Percentiles rank a stretch among this genome's conserved stretches.
phyloP scores from a whole-genome alignment of 2,113 vertebrate species.

The Podarcis muralis region DNA sequence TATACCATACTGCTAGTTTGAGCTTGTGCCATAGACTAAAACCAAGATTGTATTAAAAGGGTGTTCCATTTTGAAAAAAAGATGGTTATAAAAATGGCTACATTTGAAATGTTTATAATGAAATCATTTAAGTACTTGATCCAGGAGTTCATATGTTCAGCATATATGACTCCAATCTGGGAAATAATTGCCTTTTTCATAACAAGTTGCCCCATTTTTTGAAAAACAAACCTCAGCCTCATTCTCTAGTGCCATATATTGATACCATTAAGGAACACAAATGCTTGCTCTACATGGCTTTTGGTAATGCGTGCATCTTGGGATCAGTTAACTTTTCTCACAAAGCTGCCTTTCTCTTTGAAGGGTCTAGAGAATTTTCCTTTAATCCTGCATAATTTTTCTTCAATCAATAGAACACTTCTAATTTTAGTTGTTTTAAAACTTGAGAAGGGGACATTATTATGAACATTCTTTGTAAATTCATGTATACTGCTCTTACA shows the following conservation, averaged over 20 bases:
- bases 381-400: slow-evolving; percentile 14
- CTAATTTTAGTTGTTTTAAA: neutral
- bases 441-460: neutral
- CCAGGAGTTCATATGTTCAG: slow-evolving; percentile 43
- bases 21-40: slow-evolving; percentile 66
- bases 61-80: slow-evolving; percentile 62
- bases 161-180: slow-evolving; percentile 51
- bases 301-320: slow-evolving; percentile 37
- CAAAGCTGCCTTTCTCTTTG: slow-evolving; percentile 20
- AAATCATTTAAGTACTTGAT: slow-evolving; percentile 60
- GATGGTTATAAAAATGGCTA: slow-evolving; percentile 63
- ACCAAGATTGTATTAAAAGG: slow-evolving; percentile 59
- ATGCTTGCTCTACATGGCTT: slow-evolving; percentile 11
- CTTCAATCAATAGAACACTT: neutral
- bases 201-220: slow-evolving; percentile 45
- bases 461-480: neutral
- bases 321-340: slow-evolving; percentile 28
- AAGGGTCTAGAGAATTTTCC: slow-evolving; percentile 23
- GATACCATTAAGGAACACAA: slow-evolving; percentile 35
- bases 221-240: neutral
- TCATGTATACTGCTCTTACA: neutral
- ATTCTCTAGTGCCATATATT: slow-evolving; percentile 67
- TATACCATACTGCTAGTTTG: slow-evolving; percentile 56
- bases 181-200: slow-evolving; percentile 48
- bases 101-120: slow-evolving; percentile 48